Percentiles rank a stretch among this genome's conserved stretches.
Evolutionary conservation across 1,140 invertebrate species (phyloP).

Genomic region (Hylaeus volcanicus): DNA sequence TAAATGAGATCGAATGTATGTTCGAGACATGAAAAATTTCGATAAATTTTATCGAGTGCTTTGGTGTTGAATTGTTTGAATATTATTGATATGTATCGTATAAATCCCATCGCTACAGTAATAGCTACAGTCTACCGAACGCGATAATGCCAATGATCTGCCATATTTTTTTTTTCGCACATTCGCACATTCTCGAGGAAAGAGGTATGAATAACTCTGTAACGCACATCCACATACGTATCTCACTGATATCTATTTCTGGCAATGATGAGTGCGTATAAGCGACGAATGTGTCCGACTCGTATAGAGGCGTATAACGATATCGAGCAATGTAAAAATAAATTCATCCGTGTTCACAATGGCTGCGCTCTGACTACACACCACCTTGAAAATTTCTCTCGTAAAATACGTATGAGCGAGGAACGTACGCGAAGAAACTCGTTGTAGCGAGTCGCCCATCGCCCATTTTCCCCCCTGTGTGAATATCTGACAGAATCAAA

Average conservation of each 20-base stretch:
- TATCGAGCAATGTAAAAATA: slow-evolving; percentile 62
- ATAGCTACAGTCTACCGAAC: not conserved
- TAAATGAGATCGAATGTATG: too few species aligned
- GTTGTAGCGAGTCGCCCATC: not conserved
- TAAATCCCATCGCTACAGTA: too few species aligned
- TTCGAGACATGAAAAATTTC: too few species aligned
- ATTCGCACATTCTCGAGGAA: slow-evolving; percentile 28
- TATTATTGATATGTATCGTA: too few species aligned
- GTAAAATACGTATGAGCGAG: not conserved
- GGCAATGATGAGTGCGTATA: slow-evolving; percentile 67
- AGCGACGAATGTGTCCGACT: slow-evolving; percentile 54
- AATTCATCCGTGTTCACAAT: slow-evolving; percentile 37
- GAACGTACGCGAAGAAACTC: slow-evolving; percentile 6
- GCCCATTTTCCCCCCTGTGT: slow-evolving; percentile 10
- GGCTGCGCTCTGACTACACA: not conserved
- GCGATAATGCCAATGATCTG: slow-evolving; percentile 18
- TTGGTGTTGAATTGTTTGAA: too few species aligned
- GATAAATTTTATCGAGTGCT: too few species aligned
- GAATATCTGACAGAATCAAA: slow-evolving; percentile 42
- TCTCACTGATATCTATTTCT: slow-evolving; percentile 66
- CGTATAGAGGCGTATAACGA: slow-evolving; percentile 30
- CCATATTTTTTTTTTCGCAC: slow-evolving; percentile 52
- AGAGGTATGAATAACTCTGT: slow-evolving; percentile 43
- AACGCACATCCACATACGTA: slow-evolving; percentile 61
- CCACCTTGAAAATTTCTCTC: not conserved